Conservation (phyloP, 1,140 invertebrate species). For the Armadillidium nasatum region DNA sequence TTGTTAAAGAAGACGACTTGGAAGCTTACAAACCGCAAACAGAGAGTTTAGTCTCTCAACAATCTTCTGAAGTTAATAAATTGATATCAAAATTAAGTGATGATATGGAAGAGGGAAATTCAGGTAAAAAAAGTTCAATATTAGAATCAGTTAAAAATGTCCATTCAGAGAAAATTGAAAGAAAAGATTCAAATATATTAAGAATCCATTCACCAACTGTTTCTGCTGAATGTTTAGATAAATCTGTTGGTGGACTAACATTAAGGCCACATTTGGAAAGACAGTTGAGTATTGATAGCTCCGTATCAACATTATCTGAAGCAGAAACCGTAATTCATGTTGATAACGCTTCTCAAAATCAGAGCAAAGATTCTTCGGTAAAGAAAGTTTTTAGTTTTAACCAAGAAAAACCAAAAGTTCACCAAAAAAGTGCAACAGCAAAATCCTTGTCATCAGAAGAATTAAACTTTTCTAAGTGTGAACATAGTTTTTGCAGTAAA, state of each 20-base stretch:
- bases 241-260: constrained; percentile 24
- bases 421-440: constrained; percentile 5
- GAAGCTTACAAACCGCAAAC: too few species aligned
- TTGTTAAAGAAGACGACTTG: too few species aligned
- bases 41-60: too few species aligned
- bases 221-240: constrained; percentile 11
- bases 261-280: constrained; percentile 37
- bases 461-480: not conserved
- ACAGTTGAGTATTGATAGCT: constrained; percentile 43
- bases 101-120: not conserved
- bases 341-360: not conserved
- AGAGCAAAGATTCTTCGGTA: not conserved
- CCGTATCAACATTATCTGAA: constrained; percentile 42
- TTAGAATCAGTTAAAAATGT: not conserved
- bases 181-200: not conserved
- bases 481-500: not conserved
- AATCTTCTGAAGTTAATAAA: too few species aligned
- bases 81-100: too few species aligned
- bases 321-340: constrained; percentile 43
- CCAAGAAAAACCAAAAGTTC: constrained; percentile 23
- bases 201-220: not conserved
- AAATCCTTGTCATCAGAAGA: not conserved
- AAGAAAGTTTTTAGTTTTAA: not conserved
- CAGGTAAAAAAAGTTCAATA: not conserved
- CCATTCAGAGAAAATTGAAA: not conserved